Evolutionary conservation across 2,797 vertebrate species (phyloP).

Genomic region (Lutra lutra): DNA sequence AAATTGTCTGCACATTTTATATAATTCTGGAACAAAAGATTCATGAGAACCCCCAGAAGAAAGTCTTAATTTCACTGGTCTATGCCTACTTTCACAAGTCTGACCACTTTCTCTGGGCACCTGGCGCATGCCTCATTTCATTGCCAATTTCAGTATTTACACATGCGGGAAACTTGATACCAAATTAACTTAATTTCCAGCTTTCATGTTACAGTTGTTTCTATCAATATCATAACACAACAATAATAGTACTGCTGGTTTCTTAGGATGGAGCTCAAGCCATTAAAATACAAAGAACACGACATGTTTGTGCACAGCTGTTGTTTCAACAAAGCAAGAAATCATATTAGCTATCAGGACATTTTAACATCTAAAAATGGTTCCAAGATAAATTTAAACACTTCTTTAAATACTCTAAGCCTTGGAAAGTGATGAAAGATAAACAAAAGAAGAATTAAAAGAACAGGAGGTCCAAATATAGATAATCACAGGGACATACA

Average conservation of each 20-base stretch:
- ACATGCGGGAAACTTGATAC: neutral
- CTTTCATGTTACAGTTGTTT: neutral
- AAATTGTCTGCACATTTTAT: neutral
- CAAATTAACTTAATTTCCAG: neutral
- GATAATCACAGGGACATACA: neutral
- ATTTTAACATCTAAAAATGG: conserved; percentile 38
- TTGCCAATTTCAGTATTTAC: neutral
- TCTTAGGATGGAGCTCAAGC: neutral
- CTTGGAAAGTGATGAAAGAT: conserved; percentile 49
- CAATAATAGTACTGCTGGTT: neutral
- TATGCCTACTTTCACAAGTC: neutral
- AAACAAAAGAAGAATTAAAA: conserved; percentile 41
- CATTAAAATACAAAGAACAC: neutral
- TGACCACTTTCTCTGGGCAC: neutral
- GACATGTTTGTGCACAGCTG: neutral
- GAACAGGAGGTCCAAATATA: neutral
- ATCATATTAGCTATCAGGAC: conserved; percentile 49
- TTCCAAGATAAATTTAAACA: conserved; percentile 40
- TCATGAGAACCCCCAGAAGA: neutral
- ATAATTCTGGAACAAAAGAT: neutral
- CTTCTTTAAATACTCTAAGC: conserved; percentile 30
- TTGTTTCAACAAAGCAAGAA: conserved; percentile 50
- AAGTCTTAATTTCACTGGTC: neutral
- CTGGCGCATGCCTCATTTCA: neutral
- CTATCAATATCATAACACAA: neutral